Base-by-base conservation (phyloP, 2,797 vertebrate genomes). In the Pangasius larnaudii region DNA sequence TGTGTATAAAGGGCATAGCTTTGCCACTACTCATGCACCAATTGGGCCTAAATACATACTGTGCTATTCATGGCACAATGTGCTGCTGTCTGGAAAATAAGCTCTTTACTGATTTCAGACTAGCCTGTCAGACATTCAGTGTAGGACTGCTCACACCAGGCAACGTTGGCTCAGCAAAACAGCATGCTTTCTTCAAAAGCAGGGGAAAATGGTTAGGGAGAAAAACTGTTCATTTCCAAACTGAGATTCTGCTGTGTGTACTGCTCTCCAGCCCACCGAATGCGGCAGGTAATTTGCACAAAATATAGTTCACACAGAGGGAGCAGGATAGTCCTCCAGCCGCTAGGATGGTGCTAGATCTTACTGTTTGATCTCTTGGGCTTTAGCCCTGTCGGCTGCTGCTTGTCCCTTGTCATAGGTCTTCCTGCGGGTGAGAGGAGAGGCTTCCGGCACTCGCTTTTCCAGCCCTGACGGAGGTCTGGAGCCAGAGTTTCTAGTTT, bases 361-460 rank as follows among this genome's bases (percentile, higher is more conserved):
- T 98, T 98, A 99, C 98, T 97, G 97, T 96, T 98, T 99, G 65
- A 96, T 97, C 92, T 99, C 98, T 96, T 98, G 99, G 93, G 95
- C 89, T 94, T 98, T 99, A 94, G 96, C 91, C 94, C 96, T 98
- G 91, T 98, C 97, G 82, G 93, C 84, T 86, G 95, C 92, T 89
- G 94, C 93, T 85, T 95, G 95, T 63, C 93, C 93, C 94, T 97
- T 99, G 92, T 99, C 98, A 95, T 97, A 98, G 63, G 95, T 91
- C 97, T 98, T 99, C 95, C 98, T 98, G 95, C 97, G 97, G 89
- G 96, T 93, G 91, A 97, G 94, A 88, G 98, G 98, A 3, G 98
- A 99, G 49, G 98, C 96, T 93, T 99, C 98, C 58, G 97, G 96
- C 0, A 95, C 91, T 95, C 96, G 97, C 94, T 96, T 98, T 91